Conservation (phyloP, 2,113 vertebrate genomes). For the Carassius gibelio region DNA sequence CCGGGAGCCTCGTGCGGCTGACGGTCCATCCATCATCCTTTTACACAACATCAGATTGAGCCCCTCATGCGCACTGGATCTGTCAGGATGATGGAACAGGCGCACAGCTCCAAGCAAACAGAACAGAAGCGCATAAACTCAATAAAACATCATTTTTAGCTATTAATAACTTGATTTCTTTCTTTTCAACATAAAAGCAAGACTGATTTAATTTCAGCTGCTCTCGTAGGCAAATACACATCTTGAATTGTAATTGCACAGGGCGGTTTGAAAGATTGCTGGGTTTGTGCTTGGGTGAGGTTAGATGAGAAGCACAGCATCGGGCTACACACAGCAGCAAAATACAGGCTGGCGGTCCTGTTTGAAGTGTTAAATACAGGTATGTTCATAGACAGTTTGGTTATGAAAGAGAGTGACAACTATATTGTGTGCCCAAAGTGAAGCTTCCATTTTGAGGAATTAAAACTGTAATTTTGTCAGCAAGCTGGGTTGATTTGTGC, state of each 20-base stretch:
- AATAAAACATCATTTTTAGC: constrained; percentile 59
- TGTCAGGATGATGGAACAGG: constrained; percentile 65
- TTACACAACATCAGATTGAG: constrained; percentile 60
- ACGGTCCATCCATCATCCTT: constrained; percentile 64
- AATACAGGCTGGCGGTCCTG: neutral
- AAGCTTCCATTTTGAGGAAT: neutral
- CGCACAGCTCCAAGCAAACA: constrained; percentile 50
- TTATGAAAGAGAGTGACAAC: neutral
- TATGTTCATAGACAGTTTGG: neutral
- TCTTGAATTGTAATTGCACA: neutral
- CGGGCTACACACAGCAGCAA: neutral
- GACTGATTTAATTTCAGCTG: neutral
- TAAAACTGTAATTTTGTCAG: neutral
- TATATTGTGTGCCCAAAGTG: neutral
- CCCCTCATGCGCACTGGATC: constrained; percentile 55
- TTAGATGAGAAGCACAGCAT: neutral
- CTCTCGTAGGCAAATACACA: neutral
- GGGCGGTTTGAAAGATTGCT: constrained; percentile 7
- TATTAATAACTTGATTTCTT: constrained; percentile 57
- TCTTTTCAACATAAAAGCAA: neutral
- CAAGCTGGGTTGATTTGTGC: neutral
- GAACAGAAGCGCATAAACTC: constrained; percentile 54
- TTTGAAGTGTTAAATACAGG: neutral
- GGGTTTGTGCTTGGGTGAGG: neutral
- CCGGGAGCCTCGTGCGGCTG: constrained; percentile 31